These are phyloP conservation scores for Papio anubis DNA, from an alignment of 2,113 vertebrate genomes.

Conservation along the genomic window DNA sequence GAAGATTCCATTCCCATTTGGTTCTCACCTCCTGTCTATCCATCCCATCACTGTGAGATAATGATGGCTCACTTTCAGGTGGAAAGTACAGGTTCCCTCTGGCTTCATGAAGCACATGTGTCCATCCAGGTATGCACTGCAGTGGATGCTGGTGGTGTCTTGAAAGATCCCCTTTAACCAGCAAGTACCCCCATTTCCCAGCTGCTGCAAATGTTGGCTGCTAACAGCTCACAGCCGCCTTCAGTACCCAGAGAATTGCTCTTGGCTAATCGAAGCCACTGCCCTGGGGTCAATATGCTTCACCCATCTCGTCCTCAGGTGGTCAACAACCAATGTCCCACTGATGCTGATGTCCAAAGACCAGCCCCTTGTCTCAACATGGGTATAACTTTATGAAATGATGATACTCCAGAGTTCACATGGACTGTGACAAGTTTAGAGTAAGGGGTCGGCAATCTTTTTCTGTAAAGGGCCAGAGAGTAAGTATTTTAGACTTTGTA, in stretches of 20 bases:
- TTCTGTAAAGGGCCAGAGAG: not conserved
- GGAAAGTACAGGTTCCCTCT: not conserved
- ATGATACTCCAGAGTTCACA: not conserved
- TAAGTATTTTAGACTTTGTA: not conserved
- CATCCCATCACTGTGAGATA: not conserved
- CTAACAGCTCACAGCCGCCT: not conserved
- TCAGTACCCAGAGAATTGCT: not conserved
- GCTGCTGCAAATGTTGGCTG: too few species aligned
- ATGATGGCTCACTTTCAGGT: not conserved
- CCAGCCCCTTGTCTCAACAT: not conserved
- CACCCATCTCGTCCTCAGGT: not conserved
- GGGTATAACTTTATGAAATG: not conserved
- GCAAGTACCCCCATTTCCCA: not conserved
- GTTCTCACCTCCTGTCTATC: too few species aligned
- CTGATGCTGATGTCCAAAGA: not conserved
- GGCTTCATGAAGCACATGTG: not conserved
- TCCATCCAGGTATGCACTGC: not conserved
- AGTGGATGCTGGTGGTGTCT: rapidly evolving
- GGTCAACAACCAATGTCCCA: not conserved
- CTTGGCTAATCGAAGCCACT: not conserved
- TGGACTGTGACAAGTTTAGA: not conserved
- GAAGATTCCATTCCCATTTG: not conserved
- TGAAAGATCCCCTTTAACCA: not conserved
- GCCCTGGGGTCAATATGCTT: not conserved
- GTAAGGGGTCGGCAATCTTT: not conserved